Conservation (phyloP, 2,797 vertebrate genomes). For the Xiphorhynchus erythropygius region DNA sequence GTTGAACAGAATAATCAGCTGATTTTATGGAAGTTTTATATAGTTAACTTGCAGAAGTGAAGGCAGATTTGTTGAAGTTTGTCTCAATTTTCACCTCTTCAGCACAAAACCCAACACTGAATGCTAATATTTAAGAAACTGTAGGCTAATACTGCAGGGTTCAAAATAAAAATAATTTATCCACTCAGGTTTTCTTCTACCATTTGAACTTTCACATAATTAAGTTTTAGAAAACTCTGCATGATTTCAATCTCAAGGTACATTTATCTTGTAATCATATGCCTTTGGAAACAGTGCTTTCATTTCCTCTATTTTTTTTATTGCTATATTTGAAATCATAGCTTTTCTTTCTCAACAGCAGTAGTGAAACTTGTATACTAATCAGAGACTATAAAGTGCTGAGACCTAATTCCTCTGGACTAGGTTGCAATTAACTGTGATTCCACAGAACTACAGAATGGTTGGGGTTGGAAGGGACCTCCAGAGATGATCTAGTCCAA, state of each 20-base stretch:
- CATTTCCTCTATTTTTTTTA: background rate
- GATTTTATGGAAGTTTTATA: constrained; percentile 45
- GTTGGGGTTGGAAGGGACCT: background rate
- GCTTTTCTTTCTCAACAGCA: background rate
- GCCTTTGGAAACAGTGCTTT: background rate
- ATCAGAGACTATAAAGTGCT: background rate
- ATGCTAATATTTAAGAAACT: constrained; percentile 49
- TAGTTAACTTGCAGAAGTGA: constrained; percentile 3
- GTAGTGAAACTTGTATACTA: background rate
- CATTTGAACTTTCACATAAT: background rate
- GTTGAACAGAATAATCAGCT: background rate
- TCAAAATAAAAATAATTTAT: constrained; percentile 6
- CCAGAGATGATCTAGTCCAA: background rate
- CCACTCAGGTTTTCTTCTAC: background rate
- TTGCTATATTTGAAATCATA: background rate
- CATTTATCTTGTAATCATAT: background rate
- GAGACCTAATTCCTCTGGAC: background rate
- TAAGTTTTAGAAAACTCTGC: constrained; percentile 3
- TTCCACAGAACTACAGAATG: background rate
- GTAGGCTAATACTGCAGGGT: background rate
- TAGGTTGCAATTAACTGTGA: background rate
- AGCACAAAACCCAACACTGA: background rate
- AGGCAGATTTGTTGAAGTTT: constrained; percentile 26
- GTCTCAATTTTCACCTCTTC: background rate
- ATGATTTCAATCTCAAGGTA: background rate